Evolutionary conservation across 2,113 vertebrate genomes (phyloP).

Genomic region (Scortum barcoo): DNA sequence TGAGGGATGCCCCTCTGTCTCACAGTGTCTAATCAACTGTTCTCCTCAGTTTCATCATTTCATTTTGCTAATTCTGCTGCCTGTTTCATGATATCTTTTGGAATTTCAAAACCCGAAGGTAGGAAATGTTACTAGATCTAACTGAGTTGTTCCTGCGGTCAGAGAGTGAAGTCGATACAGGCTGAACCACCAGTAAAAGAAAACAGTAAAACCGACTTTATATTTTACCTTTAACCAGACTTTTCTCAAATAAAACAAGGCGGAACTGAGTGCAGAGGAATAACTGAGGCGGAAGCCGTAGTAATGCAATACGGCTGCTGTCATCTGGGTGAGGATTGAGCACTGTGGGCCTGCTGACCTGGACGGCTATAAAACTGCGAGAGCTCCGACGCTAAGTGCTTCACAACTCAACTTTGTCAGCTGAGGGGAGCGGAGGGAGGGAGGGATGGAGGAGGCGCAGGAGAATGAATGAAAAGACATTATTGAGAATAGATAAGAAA

Average conservation of each 20-base stretch:
- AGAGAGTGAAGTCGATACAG: neutral
- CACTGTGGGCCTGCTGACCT: conserved; percentile 57
- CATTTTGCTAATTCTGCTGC: neutral
- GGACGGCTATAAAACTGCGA: conserved; percentile 57
- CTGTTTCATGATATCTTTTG: neutral
- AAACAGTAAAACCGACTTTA: neutral
- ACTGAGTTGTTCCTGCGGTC: neutral
- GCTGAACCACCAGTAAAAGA: neutral
- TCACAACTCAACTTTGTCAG: conserved; percentile 71
- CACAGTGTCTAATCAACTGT: neutral
- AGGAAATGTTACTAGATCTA: neutral
- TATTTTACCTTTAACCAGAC: conserved; percentile 33
- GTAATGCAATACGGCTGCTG: conserved; percentile 53
- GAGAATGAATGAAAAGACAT: neutral
- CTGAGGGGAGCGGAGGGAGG: neutral
- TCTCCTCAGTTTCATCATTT: conserved; percentile 5
- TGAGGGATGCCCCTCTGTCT: neutral
- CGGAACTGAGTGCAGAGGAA: neutral
- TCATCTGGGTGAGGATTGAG: conserved; percentile 65
- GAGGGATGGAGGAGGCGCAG: neutral
- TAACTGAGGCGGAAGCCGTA: neutral
- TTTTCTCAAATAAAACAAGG: conserved; percentile 45
- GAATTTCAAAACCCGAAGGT: neutral
- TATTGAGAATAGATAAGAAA: neutral
- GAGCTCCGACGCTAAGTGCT: conserved; percentile 66